These are phyloP conservation scores for Drosophila nasuta DNA, from an alignment of 1,140 invertebrate genomes.

Conservation along the genomic window DNA sequence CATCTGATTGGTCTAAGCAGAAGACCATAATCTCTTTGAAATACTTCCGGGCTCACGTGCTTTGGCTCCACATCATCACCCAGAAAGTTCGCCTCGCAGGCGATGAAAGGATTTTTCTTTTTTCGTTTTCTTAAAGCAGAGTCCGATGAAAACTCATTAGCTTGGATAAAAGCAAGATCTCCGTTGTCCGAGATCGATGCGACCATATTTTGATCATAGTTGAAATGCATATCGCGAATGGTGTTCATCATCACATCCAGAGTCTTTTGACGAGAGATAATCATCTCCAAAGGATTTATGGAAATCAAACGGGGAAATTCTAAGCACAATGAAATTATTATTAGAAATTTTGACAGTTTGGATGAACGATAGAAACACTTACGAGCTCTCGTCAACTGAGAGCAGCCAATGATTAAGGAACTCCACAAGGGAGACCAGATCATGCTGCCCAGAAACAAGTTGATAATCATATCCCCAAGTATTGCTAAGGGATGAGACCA, in stretches of 20 bases:
- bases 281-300: conserved; percentile 39
- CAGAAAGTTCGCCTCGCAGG: conserved; percentile 44
- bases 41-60: conserved; percentile 19
- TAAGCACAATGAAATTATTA: neutral
- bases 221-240: conserved; percentile 56
- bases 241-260: conserved; percentile 50
- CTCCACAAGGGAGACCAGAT: conserved; percentile 74
- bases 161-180: conserved; percentile 58
- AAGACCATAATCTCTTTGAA: conserved; percentile 65
- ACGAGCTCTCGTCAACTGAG: conserved; percentile 37
- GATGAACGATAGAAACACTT: conserved; percentile 16
- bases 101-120: conserved; percentile 26
- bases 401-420: conserved; percentile 38
- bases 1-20: conserved; percentile 47
- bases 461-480: conserved; percentile 42
- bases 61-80: conserved; percentile 4
- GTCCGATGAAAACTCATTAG: conserved; percentile 48
- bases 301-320: conserved; percentile 46
- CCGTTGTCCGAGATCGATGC: conserved; percentile 58
- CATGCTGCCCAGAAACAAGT: conserved; percentile 40
- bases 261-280: conserved; percentile 33
- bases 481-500: conserved; percentile 51
- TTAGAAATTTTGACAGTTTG: neutral
- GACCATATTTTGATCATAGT: conserved; percentile 38
- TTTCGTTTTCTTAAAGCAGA: conserved; percentile 10